Base-by-base conservation (phyloP, 1,140 invertebrate species). In the Propsilocerus akamusi region DNA sequence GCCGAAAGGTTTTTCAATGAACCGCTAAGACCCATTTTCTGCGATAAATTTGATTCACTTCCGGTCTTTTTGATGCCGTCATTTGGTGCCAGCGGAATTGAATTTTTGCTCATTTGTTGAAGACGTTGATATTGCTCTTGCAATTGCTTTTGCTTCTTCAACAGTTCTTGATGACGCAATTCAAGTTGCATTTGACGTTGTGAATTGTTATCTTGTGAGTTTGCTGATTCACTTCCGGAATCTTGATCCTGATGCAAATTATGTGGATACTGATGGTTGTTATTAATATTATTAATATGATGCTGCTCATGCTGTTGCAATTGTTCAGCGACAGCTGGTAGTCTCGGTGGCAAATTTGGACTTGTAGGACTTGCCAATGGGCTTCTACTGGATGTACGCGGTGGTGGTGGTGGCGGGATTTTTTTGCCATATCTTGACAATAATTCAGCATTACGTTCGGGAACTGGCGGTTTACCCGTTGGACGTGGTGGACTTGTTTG, bases 81-180 rank as follows among this genome's bases (percentile, higher is more conserved):
- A 34, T 76, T 72, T 12, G 75, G 72, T 17, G 72, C 68, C 17
- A 75, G 72, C 47, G 76, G 76, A 26, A 76, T 61, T 0, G 76
- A 73, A 34, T 80, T 79, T 37, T 86, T 74, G 57, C 88, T 86
- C 22, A 91, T 73, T 64, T 85, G 83, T 57, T 92, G 88, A 26
- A 92, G 62, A 10, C 87, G 71, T 0, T 83, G 81, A 63, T 90
- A 93, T 57, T 93, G 88, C 54, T 91, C 87, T 57, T 93, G 87
- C 1, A 93, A 66, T 4, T 84, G 78, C 51, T 80, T 82, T 57
- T 92, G 88, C 58, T 90, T 90, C 47, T 83, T 76, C 3, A 92
- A 60, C 1, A 92, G 67, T 57, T 91, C 87, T 59, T 89, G 84
- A 58, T 92, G 87, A 2, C 87, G 73, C 55, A 83, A 80, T 60